phyloP scores from a whole-genome alignment of 2,888 invertebrate species.

The Hylaea fasciaria region DNA sequence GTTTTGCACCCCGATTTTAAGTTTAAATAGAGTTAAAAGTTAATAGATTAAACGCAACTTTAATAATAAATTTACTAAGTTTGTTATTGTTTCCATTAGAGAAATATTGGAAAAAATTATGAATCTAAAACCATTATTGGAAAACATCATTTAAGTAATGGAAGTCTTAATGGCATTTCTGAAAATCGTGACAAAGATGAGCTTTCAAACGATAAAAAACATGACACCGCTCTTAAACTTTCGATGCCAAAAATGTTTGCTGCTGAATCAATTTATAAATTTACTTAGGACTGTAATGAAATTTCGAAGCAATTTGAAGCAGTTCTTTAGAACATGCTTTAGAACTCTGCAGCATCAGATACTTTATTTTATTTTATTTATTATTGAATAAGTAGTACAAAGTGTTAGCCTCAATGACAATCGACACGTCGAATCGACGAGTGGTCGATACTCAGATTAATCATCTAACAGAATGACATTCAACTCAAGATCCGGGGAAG shows the following conservation, averaged over 20 bases:
- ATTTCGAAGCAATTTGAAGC: too few relatives aligned
- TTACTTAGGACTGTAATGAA: too few relatives aligned
- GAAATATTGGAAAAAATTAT: constrained; percentile 41
- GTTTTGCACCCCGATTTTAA: neutral
- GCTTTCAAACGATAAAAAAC: constrained; percentile 9
- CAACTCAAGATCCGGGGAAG: too few relatives aligned
- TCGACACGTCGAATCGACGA: too few relatives aligned
- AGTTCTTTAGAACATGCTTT: too few relatives aligned
- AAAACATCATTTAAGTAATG: constrained; percentile 38
- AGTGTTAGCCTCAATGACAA: too few relatives aligned
- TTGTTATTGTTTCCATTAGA: constrained; percentile 33
- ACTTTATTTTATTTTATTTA: too few relatives aligned
- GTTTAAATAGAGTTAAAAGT: constrained; percentile 26
- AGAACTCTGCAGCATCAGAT: too few relatives aligned
- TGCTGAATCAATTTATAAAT: too few relatives aligned
- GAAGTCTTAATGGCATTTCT: constrained; percentile 25
- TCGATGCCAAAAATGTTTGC: neutral
- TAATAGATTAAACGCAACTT: constrained; percentile 33
- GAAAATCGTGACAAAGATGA: constrained; percentile 15
- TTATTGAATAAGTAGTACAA: too few relatives aligned
- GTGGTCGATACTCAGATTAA: too few relatives aligned
- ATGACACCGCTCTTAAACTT: constrained; percentile 8
- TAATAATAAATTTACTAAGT: constrained; percentile 40
- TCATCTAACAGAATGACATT: too few relatives aligned
- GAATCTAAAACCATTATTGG: constrained; percentile 39